phyloP scores from a whole-genome alignment of 2,888 invertebrate genomes.

The Heliothis peltigera region DNA sequence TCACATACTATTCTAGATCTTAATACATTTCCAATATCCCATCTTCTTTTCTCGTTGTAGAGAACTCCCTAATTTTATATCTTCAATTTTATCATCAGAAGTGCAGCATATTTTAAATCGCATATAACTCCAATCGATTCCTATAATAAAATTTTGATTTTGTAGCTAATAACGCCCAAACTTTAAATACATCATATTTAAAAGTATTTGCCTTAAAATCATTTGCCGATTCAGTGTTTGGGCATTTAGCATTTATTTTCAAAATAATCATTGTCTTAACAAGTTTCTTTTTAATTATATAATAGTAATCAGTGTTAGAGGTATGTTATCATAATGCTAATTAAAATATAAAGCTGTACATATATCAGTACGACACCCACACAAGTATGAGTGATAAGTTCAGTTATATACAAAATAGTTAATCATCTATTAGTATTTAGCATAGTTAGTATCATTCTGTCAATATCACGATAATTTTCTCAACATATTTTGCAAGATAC shows the following conservation, averaged over 20 bases:
- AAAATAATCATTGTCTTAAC: background rate
- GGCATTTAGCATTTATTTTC: background rate
- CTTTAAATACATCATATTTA: too few species aligned
- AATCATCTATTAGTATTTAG: conserved; percentile 3
- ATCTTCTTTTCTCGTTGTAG: background rate
- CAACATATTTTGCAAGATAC: conserved; percentile 7
- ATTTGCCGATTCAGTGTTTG: background rate
- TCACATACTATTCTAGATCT: conserved; percentile 28
- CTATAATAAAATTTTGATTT: too few species aligned
- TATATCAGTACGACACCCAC: conserved; percentile 74
- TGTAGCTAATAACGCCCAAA: too few species aligned
- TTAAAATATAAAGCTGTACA: conserved; percentile 68
- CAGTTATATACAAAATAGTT: conserved; percentile 33
- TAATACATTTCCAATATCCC: background rate
- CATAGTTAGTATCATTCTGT: conserved; percentile 9
- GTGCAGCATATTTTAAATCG: background rate
- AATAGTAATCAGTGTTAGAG: conserved; percentile 35
- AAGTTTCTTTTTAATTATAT: background rate
- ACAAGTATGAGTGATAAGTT: conserved; percentile 79
- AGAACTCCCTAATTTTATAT: background rate
- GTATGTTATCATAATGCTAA: conserved; percentile 28
- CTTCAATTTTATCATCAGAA: too few species aligned
- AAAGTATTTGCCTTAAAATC: too few species aligned
- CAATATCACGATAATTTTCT: background rate
- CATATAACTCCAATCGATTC: background rate